phyloP scores from a whole-genome alignment of 2,797 vertebrate species.

The Poeciliopsis turneri region DNA sequence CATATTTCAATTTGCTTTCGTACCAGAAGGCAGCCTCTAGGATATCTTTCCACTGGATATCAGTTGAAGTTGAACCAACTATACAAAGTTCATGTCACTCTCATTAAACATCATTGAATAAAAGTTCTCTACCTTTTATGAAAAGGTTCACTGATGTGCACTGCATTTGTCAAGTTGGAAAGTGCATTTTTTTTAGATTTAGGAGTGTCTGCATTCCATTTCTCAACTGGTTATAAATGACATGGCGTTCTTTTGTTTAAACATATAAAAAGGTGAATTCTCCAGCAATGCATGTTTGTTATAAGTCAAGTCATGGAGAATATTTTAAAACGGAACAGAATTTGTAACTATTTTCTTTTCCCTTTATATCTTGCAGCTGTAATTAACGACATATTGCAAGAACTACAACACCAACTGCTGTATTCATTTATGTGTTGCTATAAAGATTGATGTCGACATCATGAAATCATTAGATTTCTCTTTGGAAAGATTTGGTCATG shows the following conservation, averaged over 20 bases:
- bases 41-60: constrained; percentile 46
- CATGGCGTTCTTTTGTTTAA: constrained; percentile 4
- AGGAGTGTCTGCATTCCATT: constrained; percentile 4
- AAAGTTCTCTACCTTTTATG: constrained; percentile 37
- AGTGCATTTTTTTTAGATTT: neutral
- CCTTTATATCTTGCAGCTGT: neutral
- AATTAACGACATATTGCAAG: neutral
- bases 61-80: constrained; percentile 32
- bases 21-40: constrained; percentile 30
- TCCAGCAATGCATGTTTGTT: neutral
- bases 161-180: constrained; percentile 15
- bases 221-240: constrained; percentile 9
- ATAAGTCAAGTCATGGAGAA: neutral
- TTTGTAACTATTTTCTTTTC: neutral
- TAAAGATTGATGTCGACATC: neutral
- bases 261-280: neutral
- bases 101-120: constrained; percentile 59
- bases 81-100: constrained; percentile 55
- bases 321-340: neutral
- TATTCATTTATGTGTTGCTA: neutral
- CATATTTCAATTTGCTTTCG: constrained; percentile 63
- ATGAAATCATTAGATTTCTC: neutral
- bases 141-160: constrained; percentile 23
- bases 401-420: neutral
- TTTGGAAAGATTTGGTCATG: neutral